These are phyloP conservation scores for Antheraea mylitta DNA, from an alignment of 1,140 invertebrate species.

Conservation along the genomic window DNA sequence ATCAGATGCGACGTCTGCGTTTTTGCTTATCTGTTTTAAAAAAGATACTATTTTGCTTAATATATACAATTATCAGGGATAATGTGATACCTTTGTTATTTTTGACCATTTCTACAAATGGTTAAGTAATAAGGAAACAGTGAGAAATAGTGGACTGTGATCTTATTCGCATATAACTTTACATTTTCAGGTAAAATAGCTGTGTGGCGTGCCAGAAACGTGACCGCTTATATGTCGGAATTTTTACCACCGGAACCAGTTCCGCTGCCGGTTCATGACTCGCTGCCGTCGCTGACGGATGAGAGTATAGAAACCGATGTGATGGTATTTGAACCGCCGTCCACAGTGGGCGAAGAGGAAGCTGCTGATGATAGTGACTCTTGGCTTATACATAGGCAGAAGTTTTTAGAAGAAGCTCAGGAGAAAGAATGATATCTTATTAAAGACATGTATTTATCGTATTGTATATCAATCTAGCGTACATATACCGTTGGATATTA, in stretches of 20 bases:
- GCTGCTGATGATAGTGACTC: constrained; percentile 56
- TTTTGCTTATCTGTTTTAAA: too few species aligned
- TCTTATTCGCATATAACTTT: too few species aligned
- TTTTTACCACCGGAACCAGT: constrained; percentile 83
- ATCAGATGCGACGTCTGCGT: too few species aligned
- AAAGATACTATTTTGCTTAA: too few species aligned
- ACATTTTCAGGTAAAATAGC: constrained; percentile 62
- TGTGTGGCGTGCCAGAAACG: constrained; percentile 82
- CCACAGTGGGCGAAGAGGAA: constrained; percentile 47
- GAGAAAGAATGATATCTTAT: constrained; percentile 32
- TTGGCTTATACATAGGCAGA: constrained; percentile 64
- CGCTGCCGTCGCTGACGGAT: constrained; percentile 61
- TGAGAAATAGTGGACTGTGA: too few species aligned
- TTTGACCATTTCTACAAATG: too few species aligned
- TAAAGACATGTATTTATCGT: too few species aligned
- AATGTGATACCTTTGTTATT: too few species aligned
- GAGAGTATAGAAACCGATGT: constrained; percentile 53
- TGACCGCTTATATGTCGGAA: constrained; percentile 82
- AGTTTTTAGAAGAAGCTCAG: constrained; percentile 63
- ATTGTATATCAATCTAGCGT: too few species aligned
- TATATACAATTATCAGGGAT: too few species aligned
- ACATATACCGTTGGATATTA: too few species aligned
- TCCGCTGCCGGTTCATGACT: constrained; percentile 81
- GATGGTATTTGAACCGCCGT: constrained; percentile 51
- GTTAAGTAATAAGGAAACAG: too few species aligned